phyloP scores from a whole-genome alignment of 1,140 invertebrate species.

The Yoshiicerus persimilis region DNA sequence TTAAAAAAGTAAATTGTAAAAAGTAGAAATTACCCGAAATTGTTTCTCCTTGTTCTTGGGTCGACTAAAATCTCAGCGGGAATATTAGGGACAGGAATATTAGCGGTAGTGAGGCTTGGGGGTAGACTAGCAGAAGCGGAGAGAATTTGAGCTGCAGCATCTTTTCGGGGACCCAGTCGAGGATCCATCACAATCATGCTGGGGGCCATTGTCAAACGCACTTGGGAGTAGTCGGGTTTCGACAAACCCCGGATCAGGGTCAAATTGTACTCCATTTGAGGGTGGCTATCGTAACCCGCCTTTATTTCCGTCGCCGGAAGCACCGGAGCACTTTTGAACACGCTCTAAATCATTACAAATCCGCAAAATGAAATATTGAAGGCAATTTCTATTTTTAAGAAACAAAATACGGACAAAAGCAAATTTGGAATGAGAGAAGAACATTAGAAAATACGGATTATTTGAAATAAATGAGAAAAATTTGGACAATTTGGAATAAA shows the following conservation, averaged over 20 bases:
- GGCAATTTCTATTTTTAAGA: too few species aligned
- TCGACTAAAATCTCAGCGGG: not conserved
- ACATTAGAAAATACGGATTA: too few species aligned
- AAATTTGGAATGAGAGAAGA: too few species aligned
- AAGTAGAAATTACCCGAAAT: not conserved
- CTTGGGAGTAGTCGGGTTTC: constrained; percentile 70
- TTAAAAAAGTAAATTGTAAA: not conserved
- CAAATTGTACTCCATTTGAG: constrained; percentile 69
- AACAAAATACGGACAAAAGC: too few species aligned
- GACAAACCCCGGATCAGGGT: constrained; percentile 63
- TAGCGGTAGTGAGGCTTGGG: not conserved
- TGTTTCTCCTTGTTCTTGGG: not conserved
- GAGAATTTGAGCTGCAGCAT: not conserved
- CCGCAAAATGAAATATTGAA: too few species aligned
- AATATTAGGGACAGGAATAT: not conserved
- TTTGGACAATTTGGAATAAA: too few species aligned
- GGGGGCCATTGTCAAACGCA: constrained; percentile 62
- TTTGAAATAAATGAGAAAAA: too few species aligned
- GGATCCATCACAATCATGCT: constrained; percentile 39
- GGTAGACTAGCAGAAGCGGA: constrained; percentile 21
- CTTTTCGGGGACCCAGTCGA: not conserved
- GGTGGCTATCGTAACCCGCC: constrained; percentile 74
- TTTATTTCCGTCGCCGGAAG: constrained; percentile 81
- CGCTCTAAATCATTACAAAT: not conserved
- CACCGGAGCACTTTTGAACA: constrained; percentile 59